These are phyloP conservation scores for Sylvilagus floridanus DNA, from an alignment of 2,797 vertebrate genomes.

Conservation along the genomic window DNA sequence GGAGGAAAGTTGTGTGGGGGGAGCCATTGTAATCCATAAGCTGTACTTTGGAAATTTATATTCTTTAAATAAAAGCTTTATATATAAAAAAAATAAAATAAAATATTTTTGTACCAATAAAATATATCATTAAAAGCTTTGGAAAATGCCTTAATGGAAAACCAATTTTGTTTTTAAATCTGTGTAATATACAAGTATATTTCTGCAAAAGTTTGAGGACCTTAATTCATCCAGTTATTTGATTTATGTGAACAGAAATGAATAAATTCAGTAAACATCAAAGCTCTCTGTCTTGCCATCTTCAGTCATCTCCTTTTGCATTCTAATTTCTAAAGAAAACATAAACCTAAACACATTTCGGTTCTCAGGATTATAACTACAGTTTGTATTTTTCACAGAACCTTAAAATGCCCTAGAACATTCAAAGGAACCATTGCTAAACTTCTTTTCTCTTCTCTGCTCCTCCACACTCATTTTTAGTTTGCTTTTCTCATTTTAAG, in stretches of 20 bases:
- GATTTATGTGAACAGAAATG: not conserved
- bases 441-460: conserved; percentile 45
- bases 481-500: conserved; percentile 72
- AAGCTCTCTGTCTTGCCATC: not conserved
- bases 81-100: too few species aligned
- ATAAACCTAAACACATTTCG: conserved; percentile 25
- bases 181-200: not conserved
- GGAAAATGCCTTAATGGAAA: not conserved
- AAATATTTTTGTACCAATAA: not conserved
- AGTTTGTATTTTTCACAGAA: conserved; percentile 64
- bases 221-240: conserved; percentile 1
- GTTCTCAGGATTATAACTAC: conserved; percentile 22
- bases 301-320: conserved; percentile 35
- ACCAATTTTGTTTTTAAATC: not conserved
- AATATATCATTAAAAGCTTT: conserved; percentile 32
- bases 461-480: conserved; percentile 38
- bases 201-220: conserved; percentile 45
- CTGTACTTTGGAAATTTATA: too few species aligned
- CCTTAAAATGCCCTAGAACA: not conserved
- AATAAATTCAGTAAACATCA: conserved; percentile 6
- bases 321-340: conserved; percentile 46
- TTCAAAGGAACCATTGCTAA: conserved; percentile 60
- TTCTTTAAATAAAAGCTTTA: too few species aligned
- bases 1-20: too few species aligned
- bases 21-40: too few species aligned